Percentiles rank a stretch among this genome's conserved stretches.
phyloP scores from a whole-genome alignment of 2,888 invertebrate species.

The Cynaeus angustus region DNA sequence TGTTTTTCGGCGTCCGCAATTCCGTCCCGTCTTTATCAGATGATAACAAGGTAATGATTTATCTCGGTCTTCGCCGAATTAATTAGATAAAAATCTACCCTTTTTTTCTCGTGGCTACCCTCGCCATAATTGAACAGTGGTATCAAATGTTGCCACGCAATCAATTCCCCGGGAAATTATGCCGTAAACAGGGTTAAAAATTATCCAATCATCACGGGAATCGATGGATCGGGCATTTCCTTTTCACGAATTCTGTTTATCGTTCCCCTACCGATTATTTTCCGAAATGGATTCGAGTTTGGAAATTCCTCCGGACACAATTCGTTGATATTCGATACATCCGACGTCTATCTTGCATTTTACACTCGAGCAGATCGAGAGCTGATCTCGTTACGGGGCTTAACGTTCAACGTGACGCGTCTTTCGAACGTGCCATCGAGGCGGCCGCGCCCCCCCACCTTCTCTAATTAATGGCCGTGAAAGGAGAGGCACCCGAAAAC shows the following conservation, averaged over 20 bases:
- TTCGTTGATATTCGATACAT: constrained; percentile 45
- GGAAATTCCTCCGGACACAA: constrained; percentile 41
- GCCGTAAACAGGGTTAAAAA: constrained; percentile 45
- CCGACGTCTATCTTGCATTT: constrained; percentile 47
- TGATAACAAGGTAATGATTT: constrained; percentile 43
- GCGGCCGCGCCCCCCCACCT: constrained; percentile 1
- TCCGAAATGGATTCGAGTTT: constrained; percentile 34
- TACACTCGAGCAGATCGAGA: constrained; percentile 44
- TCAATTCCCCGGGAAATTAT: constrained; percentile 41
- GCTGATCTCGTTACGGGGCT: constrained; percentile 47
- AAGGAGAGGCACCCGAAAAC: neutral
- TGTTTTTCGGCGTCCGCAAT: constrained; percentile 37
- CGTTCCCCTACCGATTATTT: constrained; percentile 42
- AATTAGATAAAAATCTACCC: constrained; percentile 41
- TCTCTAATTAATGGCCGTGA: constrained; percentile 3
- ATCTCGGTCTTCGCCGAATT: constrained; percentile 40
- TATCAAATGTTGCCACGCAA: constrained; percentile 45
- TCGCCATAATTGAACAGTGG: constrained; percentile 39
- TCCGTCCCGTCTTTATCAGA: constrained; percentile 36
- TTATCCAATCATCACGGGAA: constrained; percentile 42
- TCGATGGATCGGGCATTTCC: constrained; percentile 37
- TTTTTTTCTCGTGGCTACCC: constrained; percentile 6
- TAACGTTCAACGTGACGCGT: constrained; percentile 45
- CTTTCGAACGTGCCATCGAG: constrained; percentile 3
- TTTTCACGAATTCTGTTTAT: constrained; percentile 35